A percentile compares a stretch with the other conserved stretches of the same genome.
These are phyloP conservation scores for Lepidostoma basale DNA, from an alignment of 1,140 invertebrate genomes.

Conservation along the genomic window DNA sequence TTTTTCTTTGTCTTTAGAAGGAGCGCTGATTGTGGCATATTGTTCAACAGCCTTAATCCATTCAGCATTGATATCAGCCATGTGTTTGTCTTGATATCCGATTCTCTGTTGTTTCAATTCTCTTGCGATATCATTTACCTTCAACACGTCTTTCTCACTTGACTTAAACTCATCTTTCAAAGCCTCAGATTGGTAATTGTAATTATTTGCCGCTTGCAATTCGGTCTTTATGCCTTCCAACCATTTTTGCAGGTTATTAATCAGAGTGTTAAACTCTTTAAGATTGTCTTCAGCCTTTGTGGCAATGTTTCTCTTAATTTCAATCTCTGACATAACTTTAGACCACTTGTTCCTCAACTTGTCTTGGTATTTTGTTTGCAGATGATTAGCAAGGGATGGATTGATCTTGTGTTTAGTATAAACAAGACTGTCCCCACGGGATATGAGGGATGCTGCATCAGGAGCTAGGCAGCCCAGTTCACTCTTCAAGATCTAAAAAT, in stretches of 20 bases:
- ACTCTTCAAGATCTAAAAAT: conserved; percentile 65
- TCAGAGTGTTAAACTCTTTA: conserved; percentile 58
- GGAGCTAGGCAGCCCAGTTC: conserved; percentile 72
- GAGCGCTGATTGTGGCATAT: conserved; percentile 46
- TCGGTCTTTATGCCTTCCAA: conserved; percentile 59
- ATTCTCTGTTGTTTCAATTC: conserved; percentile 56
- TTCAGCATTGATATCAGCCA: conserved; percentile 46
- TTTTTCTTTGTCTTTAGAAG: conserved; percentile 47
- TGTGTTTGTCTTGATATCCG: conserved; percentile 49
- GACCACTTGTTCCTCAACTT: conserved; percentile 70
- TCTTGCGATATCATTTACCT: conserved; percentile 57
- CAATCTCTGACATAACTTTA: conserved; percentile 70
- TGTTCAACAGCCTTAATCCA: conserved; percentile 44
- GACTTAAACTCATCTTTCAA: conserved; percentile 58
- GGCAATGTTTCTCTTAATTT: conserved; percentile 62
- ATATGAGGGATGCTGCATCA: conserved; percentile 79
- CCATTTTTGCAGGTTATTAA: conserved; percentile 60
- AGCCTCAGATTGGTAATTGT: conserved; percentile 59
- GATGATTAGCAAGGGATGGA: conserved; percentile 62
- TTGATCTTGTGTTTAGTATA: conserved; percentile 60
- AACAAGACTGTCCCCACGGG: conserved; percentile 77
- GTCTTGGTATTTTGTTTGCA: conserved; percentile 66
- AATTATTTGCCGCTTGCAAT: conserved; percentile 63
- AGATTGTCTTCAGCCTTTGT: conserved; percentile 64
- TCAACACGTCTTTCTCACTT: conserved; percentile 58